Evolutionary conservation across 2,113 vertebrate species (phyloP), one percentile per base, ranked within the genome.

Genomic region (Macrotis lagotis): DNA sequence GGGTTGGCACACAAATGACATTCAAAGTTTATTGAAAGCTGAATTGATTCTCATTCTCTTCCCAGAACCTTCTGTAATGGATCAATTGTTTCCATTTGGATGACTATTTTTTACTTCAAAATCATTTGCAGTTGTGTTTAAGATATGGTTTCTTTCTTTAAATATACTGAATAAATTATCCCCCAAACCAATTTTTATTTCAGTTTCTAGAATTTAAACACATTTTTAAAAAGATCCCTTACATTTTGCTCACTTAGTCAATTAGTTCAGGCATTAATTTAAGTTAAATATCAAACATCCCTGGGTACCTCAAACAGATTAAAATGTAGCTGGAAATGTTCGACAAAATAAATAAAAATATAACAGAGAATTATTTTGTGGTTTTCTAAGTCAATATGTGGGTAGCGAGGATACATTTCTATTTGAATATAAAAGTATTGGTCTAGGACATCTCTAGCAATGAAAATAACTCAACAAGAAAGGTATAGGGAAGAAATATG

Each of bases 21-120:
- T 66, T 66, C 55, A 37, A 14, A 4, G 53, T 59, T 59, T 37
- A 59, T 2, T 59, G 55, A 66, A 37, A 3, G 9, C 28, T 66
- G 55, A 66, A 66, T 37, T 37, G 55, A 66, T 3, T 66, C 31
- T 37, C 12, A 16, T 31, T 66, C 14, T n/a, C 2, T 89, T 50
- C 90, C 88, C 91, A 90, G 53, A 0, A 0, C 28, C 94, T 53
- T 95, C 92, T 89, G 53, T 66, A 94, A 95, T 59, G 50, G 50
- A 47, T 94, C 59, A 49, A 88, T 25, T 74, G 25, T 19, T 51
- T 91, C 50, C 12, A 52, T 50, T 0, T 50, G 22, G 6, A 83
- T 49, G 92, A 52, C 51, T 31, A 50, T 8, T 31, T 50, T 50
- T 51, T 25, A 8, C 91, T 93, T 83, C 5, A 22, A 90, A 49